Evolutionary conservation across 2,888 invertebrate species (phyloP).

Genomic region (Mechanitis mazaeus): DNA sequence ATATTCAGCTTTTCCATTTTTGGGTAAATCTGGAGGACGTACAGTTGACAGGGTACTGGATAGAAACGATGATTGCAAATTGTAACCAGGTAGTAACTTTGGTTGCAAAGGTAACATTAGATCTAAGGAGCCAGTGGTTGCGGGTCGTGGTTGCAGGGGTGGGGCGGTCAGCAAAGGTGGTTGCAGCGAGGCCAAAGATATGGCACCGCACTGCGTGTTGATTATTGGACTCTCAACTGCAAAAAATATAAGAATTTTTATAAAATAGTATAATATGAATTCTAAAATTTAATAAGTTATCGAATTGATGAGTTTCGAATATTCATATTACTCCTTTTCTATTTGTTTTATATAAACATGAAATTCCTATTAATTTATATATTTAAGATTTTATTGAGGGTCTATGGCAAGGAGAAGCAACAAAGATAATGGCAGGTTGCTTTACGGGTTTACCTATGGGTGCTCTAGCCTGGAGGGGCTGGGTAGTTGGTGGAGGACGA

Average conservation of each 20-base stretch:
- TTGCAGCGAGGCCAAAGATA: slow-evolving; percentile 72
- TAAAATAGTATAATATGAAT: no score
- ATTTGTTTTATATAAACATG: no score
- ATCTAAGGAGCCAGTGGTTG: slow-evolving; percentile 82
- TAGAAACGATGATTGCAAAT: slow-evolving; percentile 65
- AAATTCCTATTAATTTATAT: slow-evolving; percentile 8
- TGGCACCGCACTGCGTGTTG: slow-evolving; percentile 66
- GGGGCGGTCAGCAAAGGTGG: slow-evolving; percentile 73
- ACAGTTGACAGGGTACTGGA: slow-evolving; percentile 74
- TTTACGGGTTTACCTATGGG: slow-evolving; percentile 61
- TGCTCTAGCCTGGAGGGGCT: slow-evolving; percentile 66
- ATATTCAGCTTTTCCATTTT: slow-evolving; percentile 38
- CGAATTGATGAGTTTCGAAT: background rate
- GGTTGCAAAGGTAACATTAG: slow-evolving; percentile 85
- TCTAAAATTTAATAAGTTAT: no score
- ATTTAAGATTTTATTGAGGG: slow-evolving; percentile 7
- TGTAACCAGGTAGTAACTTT: slow-evolving; percentile 78
- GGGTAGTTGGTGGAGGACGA: slow-evolving; percentile 48
- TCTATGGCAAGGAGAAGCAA: slow-evolving; percentile 19
- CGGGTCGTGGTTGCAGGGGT: slow-evolving; percentile 82
- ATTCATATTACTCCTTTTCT: no score
- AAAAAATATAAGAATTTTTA: slow-evolving; percentile 35
- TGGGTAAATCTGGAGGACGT: slow-evolving; percentile 57
- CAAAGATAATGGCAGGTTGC: slow-evolving; percentile 19
- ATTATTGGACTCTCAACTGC: slow-evolving; percentile 77